Evolutionary conservation across 2,797 vertebrate species (phyloP), one percentile per base, ranked within the genome.

Genomic region (Enteromius viviparus): DNA sequence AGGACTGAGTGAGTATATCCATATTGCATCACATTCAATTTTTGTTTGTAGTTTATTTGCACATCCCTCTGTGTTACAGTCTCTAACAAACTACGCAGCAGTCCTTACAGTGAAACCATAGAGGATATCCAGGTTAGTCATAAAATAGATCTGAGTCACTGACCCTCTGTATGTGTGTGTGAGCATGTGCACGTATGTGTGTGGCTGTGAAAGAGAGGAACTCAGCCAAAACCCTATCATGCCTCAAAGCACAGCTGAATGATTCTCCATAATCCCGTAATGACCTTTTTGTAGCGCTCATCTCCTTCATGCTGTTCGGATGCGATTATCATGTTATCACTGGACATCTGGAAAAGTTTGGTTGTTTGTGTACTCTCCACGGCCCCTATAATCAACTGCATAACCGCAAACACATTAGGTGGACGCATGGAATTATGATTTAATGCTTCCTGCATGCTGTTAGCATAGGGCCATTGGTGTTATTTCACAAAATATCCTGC

Each of bases 311-410:
- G 47, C 86, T 88, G 87, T 89, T 90, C 89, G 68, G 86, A 85
- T 83, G 78, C 81, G 82, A 89, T 92, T 92, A 87, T 90, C 83
- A 85, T 88, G 87, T 92, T 93, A 91, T 91, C 84, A 82, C 89
- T 87, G 82, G 76, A 94, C 94, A 94, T 94, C 93, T 95, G 94
- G 93, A 94, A 94, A 90, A 88, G 89, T 93, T 92, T 90, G 87
- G 60, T 85, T 85, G 83, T 87, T 91, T 93, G 92, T 90, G 86
- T 91, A 91, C 90, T 91, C 89, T 86, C 78, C 74, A 47, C 34
- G 42, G 78, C 87, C 86, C 10, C 88, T 80, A 23, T 90, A 93
- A 93, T 94, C 91, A 91, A 77, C 84, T 88, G 90, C 87, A 82
- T 85, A 78, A 88, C 85, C 87, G 87, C 87, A 91, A 90, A 91